Evolutionary conservation across 2,797 vertebrate genomes (phyloP).

Genomic region (Furcifer pardalis): DNA sequence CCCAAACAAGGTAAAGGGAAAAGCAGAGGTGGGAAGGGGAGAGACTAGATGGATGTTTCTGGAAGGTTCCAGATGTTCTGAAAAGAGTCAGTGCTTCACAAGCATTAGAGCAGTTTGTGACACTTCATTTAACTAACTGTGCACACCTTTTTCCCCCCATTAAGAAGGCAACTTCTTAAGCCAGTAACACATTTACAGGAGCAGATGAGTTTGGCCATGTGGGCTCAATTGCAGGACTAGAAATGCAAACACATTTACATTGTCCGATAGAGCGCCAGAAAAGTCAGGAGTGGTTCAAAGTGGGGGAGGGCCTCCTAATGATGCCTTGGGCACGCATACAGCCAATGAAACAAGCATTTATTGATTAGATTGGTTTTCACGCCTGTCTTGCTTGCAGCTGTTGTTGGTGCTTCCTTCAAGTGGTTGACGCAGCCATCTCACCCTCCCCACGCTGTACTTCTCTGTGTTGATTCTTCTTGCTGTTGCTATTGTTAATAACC

Average conservation of each 20-base stretch:
- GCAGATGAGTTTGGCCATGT: background rate
- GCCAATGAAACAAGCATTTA: background rate
- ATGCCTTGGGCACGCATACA: background rate
- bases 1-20: background rate
- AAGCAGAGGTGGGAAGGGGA: no score
- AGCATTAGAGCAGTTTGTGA: background rate
- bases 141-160: background rate
- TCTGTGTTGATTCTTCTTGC: background rate
- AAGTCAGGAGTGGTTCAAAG: background rate
- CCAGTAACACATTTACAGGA: background rate
- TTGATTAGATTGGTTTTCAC: background rate
- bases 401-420: conserved; percentile 13
- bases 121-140: conserved; percentile 12
- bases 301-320: background rate
- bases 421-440: background rate
- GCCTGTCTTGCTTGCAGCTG: background rate
- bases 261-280: background rate
- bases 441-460: no score
- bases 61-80: background rate
- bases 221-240: background rate
- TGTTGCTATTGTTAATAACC: background rate
- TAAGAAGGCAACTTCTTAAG: background rate
- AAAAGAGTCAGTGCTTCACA: background rate
- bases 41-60: background rate
- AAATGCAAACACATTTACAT: background rate